Base-by-base conservation (phyloP, 2,113 vertebrate species). In the Sterna hirundo region DNA sequence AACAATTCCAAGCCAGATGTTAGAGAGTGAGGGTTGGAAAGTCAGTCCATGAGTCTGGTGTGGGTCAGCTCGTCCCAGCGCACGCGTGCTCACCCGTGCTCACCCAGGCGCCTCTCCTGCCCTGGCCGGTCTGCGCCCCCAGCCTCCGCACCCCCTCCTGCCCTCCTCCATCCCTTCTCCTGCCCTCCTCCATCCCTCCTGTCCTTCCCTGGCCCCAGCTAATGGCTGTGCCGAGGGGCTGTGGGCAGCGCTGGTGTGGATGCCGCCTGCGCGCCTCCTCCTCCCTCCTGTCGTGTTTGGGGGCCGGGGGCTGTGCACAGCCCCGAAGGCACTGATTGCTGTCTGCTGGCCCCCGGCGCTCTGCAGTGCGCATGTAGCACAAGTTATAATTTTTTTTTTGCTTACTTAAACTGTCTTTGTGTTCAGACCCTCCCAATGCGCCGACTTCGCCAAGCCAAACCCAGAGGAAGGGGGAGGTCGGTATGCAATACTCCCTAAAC, bases 51-150 rank as follows among this genome's bases (percentile, higher is more conserved):
- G 4, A 0, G 42, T 2, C 23, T 6, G 1, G n/a, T 0, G 0
- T 5, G 9, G 44, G n/a, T 66, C n/a, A 6, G 27, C 21, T 15
- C 0, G 1, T 49, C 52, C n/a, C 29, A 3, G 40, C 5, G 0
- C 6, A 13, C 0, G 0, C 1, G 3, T 11, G 58, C 30, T 60
- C 1, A 0, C 10, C 0, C 1, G 3, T 11, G 58, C 30, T 60
- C 1, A 0, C 10, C 0, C 9, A 7, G 23, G 38, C 8, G 1
- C 55, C 26, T 22, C 40, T 30, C 44, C 34, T 13, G 27, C 47
- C 17, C 49, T 14, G 4, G 7, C 49, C 3, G 3, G 5, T 34
- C 68, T 10, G 18, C 2, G 6, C 69, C 61, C 4, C 2, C 10
- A 2, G 14, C 22, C n/a, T 11, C 25, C 0, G 3, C 11, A 3